These are phyloP conservation scores for Archegozetes longisetosus DNA, from an alignment of 1,140 invertebrate genomes.

Conservation along the genomic window DNA sequence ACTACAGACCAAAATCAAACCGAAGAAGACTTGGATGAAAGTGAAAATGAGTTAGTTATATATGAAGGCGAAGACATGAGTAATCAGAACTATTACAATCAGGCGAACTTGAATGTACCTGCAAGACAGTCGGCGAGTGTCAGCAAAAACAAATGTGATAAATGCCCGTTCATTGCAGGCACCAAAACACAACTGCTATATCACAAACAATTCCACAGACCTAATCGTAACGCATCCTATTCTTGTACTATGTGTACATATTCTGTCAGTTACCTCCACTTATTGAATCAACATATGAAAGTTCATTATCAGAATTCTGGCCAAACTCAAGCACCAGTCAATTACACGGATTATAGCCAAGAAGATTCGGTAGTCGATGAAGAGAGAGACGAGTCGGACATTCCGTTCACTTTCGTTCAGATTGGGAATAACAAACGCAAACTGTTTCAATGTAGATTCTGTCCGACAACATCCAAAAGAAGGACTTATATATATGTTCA, in stretches of 20 bases:
- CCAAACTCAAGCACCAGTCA: not conserved
- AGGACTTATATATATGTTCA: slow-evolving; percentile 60
- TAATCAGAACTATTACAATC: not conserved
- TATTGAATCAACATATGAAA: slow-evolving; percentile 57
- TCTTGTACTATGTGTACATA: slow-evolving; percentile 64
- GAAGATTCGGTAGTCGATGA: slow-evolving; percentile 1
- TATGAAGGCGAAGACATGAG: not conserved
- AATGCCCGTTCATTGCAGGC: slow-evolving; percentile 61
- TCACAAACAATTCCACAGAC: slow-evolving; percentile 65
- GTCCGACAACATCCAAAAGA: slow-evolving; percentile 57
- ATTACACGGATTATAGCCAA: slow-evolving; percentile 6
- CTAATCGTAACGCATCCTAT: slow-evolving; percentile 39
- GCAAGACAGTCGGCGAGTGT: not conserved
- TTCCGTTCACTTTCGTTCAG: slow-evolving; percentile 49
- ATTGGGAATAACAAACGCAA: slow-evolving; percentile 51
- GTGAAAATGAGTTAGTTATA: not conserved
- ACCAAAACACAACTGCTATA: slow-evolving; percentile 67
- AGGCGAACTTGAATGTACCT: not conserved
- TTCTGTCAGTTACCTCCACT: slow-evolving; percentile 57
- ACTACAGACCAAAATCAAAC: not conserved
- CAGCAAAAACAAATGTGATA: slow-evolving; percentile 42
- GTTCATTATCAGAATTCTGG: slow-evolving; percentile 38
- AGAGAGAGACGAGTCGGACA: slow-evolving; percentile 16
- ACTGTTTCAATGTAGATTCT: slow-evolving; percentile 67
- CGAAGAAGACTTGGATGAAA: not conserved